Evolutionary conservation across 2,113 vertebrate species (phyloP), one percentile per base, ranked within the genome.

Genomic region (Cyprinodon brontotheroides): DNA sequence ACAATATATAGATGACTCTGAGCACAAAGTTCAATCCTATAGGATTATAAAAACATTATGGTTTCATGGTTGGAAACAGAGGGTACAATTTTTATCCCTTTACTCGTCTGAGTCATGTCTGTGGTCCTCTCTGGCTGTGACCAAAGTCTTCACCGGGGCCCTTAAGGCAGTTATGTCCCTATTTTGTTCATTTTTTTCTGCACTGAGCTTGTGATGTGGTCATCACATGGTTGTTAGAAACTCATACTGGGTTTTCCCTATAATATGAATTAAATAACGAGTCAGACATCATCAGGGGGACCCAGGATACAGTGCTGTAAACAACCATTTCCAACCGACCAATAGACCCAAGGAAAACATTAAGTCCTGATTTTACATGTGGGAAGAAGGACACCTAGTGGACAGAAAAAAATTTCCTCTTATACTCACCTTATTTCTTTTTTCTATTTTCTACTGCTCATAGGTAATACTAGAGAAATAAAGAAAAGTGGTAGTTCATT

Each of bases 321-420:
- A 20, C 47, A 53, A 20, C 29, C 29, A 29, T 29, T 29, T 29
- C 29, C 29, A 29, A 29, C 29, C 29, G 29, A 29, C 29, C 29
- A 29, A 29, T 1, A 29, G 63, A 76, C 59, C 39, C 29, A 40
- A 61, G 20, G 10, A 11, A 9, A 47, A 50, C 22, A 22, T 59
- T 11, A n/a, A n/a, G 4, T 15, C n/a, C 3, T 45, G 60, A 8
- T 67, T 77, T 17, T 20, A 43, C 22, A 3, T 39, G 3, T 61
- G 72, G 69, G 66, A 83, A 70, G 50, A 86, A 76, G 77, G 88
- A 82, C 91, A 83, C 78, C 82, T 75, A 76, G 74, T 77, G 87
- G 84, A 72, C 62, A 68, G 66, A 71, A 8, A 39, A 11, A 38
- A 40, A 38, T n/a, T 7, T n/a, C 20, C 17, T 53, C 17, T 57